phyloP scores from a whole-genome alignment of 2,888 invertebrate species.

The Flexamia atlantica region DNA sequence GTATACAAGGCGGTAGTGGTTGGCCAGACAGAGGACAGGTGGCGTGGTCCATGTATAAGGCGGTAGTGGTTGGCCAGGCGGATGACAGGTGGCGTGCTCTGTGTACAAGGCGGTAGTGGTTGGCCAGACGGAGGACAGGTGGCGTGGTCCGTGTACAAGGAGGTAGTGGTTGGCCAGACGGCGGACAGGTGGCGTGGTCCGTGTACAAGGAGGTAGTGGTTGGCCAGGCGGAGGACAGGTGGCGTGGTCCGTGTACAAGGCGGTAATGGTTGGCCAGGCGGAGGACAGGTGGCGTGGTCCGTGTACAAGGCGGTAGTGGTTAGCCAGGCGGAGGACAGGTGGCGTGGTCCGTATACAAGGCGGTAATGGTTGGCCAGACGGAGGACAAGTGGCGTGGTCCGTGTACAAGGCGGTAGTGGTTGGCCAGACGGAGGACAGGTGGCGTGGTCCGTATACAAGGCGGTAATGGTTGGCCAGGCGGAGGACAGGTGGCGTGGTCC shows the following conservation, averaged over 20 bases:
- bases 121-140: too few species aligned
- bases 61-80: not conserved
- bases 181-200: not conserved
- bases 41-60: not conserved
- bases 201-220: not conserved
- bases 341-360: too few species aligned
- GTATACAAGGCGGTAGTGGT: not conserved
- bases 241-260: not conserved
- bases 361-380: too few species aligned
- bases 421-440: too few species aligned
- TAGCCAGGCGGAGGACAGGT: too few species aligned
- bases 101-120: not conserved
- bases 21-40: not conserved
- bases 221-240: constrained; percentile 3
- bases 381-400: too few species aligned
- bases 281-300: not conserved
- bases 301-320: not conserved
- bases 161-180: not conserved
- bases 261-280: not conserved
- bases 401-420: too few species aligned
- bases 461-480: too few species aligned
- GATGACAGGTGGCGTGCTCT: not conserved
- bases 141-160: too few species aligned
- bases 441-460: too few species aligned
- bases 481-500: too few species aligned